phyloP scores from a whole-genome alignment of 2,888 invertebrate genomes.

The Rhingia rostrata region DNA sequence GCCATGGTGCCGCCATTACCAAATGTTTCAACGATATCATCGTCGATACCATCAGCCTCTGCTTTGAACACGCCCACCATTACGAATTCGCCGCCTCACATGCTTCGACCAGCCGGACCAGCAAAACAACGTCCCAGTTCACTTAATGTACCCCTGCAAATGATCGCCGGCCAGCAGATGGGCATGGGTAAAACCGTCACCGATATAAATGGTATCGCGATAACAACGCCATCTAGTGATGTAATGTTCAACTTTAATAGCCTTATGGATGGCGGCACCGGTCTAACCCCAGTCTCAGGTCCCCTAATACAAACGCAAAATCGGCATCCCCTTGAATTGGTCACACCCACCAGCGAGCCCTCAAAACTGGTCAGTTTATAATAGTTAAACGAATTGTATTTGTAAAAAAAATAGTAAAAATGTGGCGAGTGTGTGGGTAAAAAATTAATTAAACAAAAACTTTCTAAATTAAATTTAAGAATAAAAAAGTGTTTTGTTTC shows the following conservation, averaged over 20 bases:
- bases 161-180: constrained; percentile 84
- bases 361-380: constrained; percentile 93
- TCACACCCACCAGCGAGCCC: constrained; percentile 89
- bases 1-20: constrained; percentile 79
- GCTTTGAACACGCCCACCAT: constrained; percentile 82
- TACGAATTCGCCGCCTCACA: constrained; percentile 78
- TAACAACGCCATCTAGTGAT: constrained; percentile 94
- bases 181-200: constrained; percentile 83
- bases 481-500: constrained; percentile 52
- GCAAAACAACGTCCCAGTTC: constrained; percentile 88
- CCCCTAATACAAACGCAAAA: constrained; percentile 88
- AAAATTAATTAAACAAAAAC: constrained; percentile 7
- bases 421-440: constrained; percentile 32
- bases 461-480: constrained; percentile 54
- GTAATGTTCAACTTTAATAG: constrained; percentile 95
- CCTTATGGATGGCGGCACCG: constrained; percentile 96
- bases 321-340: constrained; percentile 88
- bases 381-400: constrained; percentile 80
- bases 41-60: constrained; percentile 79
- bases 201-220: constrained; percentile 91
- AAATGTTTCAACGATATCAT: constrained; percentile 80
- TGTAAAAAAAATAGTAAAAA: constrained; percentile 50
- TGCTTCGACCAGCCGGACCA: constrained; percentile 60
- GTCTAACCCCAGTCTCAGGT: constrained; percentile 92
- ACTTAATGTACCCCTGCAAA: constrained; percentile 86